These are phyloP conservation scores for Hippocampus mohnikei DNA, from an alignment of 2,113 vertebrate species.

Conservation along the genomic window DNA sequence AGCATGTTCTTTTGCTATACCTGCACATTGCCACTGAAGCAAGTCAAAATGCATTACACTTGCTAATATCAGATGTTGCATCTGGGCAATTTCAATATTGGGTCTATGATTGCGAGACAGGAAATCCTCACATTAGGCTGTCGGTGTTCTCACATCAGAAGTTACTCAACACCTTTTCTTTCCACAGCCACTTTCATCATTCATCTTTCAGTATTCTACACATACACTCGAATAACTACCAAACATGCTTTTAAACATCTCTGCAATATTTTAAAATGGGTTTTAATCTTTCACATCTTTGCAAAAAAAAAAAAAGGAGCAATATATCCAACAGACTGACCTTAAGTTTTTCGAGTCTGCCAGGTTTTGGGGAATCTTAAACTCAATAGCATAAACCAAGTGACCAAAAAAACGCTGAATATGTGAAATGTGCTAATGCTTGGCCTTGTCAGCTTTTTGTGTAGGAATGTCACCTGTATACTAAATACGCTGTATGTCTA, in stretches of 20 bases:
- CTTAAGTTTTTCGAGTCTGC: no score
- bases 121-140: not conserved
- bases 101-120: not conserved
- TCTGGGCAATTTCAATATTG: not conserved
- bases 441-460: not conserved
- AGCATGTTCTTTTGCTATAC: not conserved
- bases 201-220: not conserved
- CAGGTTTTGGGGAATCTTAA: not conserved
- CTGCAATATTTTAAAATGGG: not conserved
- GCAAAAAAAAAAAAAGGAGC: not conserved
- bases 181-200: not conserved
- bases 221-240: not conserved
- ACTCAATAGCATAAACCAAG: not conserved
- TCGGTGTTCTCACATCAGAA: not conserved
- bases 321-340: no score
- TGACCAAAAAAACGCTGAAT: not conserved
- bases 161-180: not conserved
- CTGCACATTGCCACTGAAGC: not conserved
- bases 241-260: not conserved
- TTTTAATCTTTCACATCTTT: not conserved
- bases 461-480: not conserved
- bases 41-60: not conserved
- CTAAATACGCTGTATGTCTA: conserved; percentile 15
- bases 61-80: not conserved
- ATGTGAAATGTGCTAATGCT: not conserved